Conservation (phyloP, 2,113 vertebrate genomes). For the Ageneiosus marmoratus region DNA sequence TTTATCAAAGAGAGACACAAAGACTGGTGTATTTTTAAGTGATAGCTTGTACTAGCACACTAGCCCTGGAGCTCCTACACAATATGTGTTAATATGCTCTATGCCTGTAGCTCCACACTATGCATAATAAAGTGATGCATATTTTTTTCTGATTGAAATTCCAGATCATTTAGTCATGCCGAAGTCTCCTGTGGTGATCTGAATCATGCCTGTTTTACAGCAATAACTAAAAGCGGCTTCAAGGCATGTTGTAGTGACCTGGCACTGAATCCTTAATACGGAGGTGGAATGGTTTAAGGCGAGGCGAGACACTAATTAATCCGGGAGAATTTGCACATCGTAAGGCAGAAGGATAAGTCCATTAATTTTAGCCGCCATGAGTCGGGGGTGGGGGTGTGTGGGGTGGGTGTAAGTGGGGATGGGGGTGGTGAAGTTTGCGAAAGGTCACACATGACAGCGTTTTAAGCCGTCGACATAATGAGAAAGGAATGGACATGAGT, state of each 20-base stretch:
- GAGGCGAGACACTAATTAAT: conserved; percentile 53
- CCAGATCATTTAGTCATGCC: background rate
- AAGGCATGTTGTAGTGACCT: background rate
- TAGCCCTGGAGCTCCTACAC: background rate
- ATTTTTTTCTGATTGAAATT: background rate
- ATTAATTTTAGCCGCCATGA: conserved; percentile 44
- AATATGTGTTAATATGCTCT: background rate
- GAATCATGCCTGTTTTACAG: background rate
- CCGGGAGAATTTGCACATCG: conserved; percentile 42
- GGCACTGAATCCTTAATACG: background rate
- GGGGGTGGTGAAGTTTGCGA: conserved; percentile 32
- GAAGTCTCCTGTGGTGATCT: background rate
- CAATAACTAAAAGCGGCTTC: background rate
- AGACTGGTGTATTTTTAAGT: background rate
- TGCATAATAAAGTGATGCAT: background rate
- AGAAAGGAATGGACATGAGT: conserved; percentile 47
- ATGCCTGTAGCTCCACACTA: background rate
- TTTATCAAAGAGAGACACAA: too few species aligned
- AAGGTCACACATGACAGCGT: conserved; percentile 63
- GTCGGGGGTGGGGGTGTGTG: background rate
- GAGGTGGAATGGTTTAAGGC: conserved; percentile 42
- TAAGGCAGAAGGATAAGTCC: conserved; percentile 50
- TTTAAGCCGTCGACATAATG: conserved; percentile 57
- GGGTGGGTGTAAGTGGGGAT: background rate
- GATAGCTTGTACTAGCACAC: background rate